Conservation (phyloP, 1,140 invertebrate genomes). For the Drosophila obscura region DNA sequence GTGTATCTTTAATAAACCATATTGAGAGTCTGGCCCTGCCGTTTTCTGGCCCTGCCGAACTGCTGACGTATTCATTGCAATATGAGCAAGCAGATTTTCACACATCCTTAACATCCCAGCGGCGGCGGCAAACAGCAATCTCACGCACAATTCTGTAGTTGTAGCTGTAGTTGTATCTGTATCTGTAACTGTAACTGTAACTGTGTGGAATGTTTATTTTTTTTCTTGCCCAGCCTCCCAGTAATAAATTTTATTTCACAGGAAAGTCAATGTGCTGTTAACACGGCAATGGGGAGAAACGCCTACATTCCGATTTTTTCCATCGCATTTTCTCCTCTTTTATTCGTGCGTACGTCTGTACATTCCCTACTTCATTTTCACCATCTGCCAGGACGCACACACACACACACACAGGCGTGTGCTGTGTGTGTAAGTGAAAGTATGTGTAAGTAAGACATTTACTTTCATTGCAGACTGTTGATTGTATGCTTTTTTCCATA, state of each 20-base stretch:
- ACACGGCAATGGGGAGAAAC: constrained; percentile 50
- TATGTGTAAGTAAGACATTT: constrained; percentile 74
- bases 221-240: constrained; percentile 21
- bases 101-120: constrained; percentile 53
- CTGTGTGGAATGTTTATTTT: constrained; percentile 35
- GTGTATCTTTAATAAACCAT: constrained; percentile 67
- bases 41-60: constrained; percentile 19
- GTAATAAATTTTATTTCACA: constrained; percentile 74
- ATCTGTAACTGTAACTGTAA: constrained; percentile 24
- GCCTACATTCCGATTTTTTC: constrained; percentile 29
- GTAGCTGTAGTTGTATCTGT: constrained; percentile 7
- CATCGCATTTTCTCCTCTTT: constrained; percentile 18
- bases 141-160: constrained; percentile 26
- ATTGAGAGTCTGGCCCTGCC: constrained; percentile 26
- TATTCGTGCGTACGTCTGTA: constrained; percentile 2
- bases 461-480: constrained; percentile 77
- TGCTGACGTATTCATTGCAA: constrained; percentile 64
- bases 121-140: constrained; percentile 38
- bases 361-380: constrained; percentile 36
- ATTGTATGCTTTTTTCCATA: constrained; percentile 68
- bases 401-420: constrained; percentile 1
- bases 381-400: constrained; percentile 28
- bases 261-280: constrained; percentile 74
- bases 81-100: constrained; percentile 66
- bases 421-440: constrained; percentile 12